These are phyloP conservation scores for Stenchaetothrips biformis DNA, from an alignment of 2,888 invertebrate genomes.

Conservation along the genomic window DNA sequence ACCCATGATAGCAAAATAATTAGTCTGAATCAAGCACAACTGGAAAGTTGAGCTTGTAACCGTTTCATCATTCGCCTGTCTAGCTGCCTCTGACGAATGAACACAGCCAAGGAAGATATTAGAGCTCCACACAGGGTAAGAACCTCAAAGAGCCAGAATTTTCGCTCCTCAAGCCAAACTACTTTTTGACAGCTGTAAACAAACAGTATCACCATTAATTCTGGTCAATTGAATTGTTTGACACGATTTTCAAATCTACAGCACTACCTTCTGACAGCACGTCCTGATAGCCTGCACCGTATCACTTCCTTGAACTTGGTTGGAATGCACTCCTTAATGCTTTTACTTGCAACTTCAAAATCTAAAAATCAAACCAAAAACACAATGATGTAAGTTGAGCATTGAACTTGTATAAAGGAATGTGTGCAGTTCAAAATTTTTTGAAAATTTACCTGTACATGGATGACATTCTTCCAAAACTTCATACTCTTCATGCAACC, in stretches of 20 bases:
- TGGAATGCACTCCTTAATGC: constrained; percentile 74
- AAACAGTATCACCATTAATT: constrained; percentile 27
- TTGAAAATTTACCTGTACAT: constrained; percentile 60
- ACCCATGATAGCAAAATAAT: constrained; percentile 32
- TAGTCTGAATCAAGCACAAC: constrained; percentile 46
- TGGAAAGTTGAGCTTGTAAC: constrained; percentile 66
- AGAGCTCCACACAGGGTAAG: constrained; percentile 62
- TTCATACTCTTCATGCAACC: constrained; percentile 65
- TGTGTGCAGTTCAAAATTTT: constrained; percentile 8
- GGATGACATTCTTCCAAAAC: constrained; percentile 75
- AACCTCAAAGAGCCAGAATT: constrained; percentile 78
- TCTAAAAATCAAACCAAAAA: constrained; percentile 49
- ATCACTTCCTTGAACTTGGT: constrained; percentile 79
- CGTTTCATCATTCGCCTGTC: constrained; percentile 62
- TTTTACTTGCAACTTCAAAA: constrained; percentile 77
- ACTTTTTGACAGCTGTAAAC: constrained; percentile 75
- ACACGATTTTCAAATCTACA: constrained; percentile 26
- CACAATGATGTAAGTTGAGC: constrained; percentile 25
- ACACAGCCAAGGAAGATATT: constrained; percentile 60
- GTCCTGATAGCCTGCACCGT: constrained; percentile 68
- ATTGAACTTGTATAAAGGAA: constrained; percentile 10
- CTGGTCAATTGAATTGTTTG: constrained; percentile 24
- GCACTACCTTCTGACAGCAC: constrained; percentile 67
- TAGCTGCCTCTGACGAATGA: constrained; percentile 60
- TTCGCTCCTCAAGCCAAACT: constrained; percentile 75